Evolutionary conservation across 2,888 invertebrate species (phyloP).

Genomic region (Nephrotoma guestfalica): DNA sequence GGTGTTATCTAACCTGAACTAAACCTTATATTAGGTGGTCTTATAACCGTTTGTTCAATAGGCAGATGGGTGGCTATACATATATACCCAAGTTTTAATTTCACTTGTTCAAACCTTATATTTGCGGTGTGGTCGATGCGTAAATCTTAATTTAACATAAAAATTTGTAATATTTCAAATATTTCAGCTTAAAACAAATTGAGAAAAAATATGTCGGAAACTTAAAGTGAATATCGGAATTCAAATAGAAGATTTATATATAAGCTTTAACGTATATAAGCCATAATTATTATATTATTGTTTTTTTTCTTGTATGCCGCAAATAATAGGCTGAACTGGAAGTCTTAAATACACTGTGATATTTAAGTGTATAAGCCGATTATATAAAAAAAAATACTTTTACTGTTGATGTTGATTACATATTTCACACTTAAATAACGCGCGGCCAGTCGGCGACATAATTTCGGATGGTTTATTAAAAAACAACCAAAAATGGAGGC

Average conservation of each 20-base stretch:
- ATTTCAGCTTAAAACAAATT: neutral
- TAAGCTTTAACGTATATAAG: neutral
- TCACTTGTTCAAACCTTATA: neutral
- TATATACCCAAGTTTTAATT: neutral
- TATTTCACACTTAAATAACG: neutral
- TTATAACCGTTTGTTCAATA: too few relatives aligned
- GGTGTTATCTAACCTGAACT: too few relatives aligned
- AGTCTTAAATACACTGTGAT: neutral
- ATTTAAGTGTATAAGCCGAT: neutral
- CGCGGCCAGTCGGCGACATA: neutral
- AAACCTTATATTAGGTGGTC: too few relatives aligned
- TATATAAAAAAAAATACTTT: neutral
- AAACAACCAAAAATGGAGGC: neutral
- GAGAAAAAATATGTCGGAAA: neutral
- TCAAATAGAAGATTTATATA: neutral
- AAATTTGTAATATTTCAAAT: neutral
- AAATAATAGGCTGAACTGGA: neutral
- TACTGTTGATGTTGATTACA: neutral
- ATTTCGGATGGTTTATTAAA: neutral
- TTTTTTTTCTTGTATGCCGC: neutral
- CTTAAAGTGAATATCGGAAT: neutral
- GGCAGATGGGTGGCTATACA: too few relatives aligned
- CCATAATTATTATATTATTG: neutral
- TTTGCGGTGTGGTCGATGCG: neutral
- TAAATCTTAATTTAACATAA: neutral